Evolutionary conservation across 2,113 vertebrate genomes (phyloP).

Genomic region (Pomatorhinus ruficollis): DNA sequence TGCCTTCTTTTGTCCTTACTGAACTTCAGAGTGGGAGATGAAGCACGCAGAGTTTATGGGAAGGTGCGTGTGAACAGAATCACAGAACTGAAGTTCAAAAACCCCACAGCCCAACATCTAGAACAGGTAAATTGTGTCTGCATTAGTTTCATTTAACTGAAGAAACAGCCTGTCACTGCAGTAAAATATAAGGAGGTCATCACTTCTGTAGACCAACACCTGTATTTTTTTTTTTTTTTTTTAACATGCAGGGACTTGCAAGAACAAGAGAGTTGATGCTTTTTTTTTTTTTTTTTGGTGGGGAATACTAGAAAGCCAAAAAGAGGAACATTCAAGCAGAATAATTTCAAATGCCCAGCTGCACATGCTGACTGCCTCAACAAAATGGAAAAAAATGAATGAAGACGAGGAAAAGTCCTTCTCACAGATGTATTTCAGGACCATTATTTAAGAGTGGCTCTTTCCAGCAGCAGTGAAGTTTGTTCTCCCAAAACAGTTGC

Average conservation of each 20-base stretch:
- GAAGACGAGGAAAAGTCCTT: neutral
- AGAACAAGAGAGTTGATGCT: neutral
- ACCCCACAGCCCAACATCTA: neutral
- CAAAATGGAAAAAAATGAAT: neutral
- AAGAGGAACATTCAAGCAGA: neutral
- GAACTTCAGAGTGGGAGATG: neutral
- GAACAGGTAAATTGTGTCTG: neutral
- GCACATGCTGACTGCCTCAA: neutral
- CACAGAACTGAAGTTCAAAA: neutral
- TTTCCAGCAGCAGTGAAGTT: neutral
- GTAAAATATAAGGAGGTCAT: neutral
- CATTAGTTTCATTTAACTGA: neutral
- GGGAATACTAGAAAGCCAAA: neutral
- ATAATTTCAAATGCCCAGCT: neutral
- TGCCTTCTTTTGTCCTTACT: neutral
- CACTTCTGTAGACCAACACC: neutral
- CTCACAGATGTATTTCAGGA: neutral
- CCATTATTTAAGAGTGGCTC: neutral
- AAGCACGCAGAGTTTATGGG: neutral
- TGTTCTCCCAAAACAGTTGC: neutral
- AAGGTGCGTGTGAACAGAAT: neutral
- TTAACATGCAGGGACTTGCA: neutral
- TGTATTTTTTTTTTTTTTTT: neutral
- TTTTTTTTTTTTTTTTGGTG: neutral
- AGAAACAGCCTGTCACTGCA: neutral